A percentile compares a stretch with the other conserved stretches of the same genome.
Evolutionary conservation across 2,113 vertebrate genomes (phyloP).

Genomic region (Marmota monax): DNA sequence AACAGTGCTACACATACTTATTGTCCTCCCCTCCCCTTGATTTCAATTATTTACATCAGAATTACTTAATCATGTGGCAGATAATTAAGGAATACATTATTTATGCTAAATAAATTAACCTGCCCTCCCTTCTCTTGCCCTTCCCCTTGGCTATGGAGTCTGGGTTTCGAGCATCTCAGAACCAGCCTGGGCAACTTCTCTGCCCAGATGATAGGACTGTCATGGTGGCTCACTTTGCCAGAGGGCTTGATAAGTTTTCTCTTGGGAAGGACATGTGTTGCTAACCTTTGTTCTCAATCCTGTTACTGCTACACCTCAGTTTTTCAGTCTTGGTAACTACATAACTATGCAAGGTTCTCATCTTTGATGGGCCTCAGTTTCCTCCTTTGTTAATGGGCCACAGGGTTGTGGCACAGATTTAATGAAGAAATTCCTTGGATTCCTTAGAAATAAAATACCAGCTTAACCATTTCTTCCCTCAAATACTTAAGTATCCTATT

Average conservation of each 20-base stretch:
- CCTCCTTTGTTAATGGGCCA: not conserved
- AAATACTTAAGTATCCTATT: not conserved
- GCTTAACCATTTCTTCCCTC: not conserved
- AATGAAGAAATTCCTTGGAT: not conserved
- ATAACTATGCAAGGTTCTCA: not conserved
- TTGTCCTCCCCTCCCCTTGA: slow-evolving; percentile 64
- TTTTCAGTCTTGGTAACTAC: not conserved
- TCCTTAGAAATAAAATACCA: slow-evolving; percentile 14
- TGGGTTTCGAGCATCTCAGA: not conserved
- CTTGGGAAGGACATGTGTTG: no score
- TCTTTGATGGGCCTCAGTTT: not conserved
- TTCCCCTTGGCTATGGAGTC: slow-evolving; percentile 39
- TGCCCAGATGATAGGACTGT: rapidly evolving
- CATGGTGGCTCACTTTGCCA: not conserved
- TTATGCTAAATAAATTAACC: slow-evolving; percentile 82
- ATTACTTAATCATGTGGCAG: slow-evolving; percentile 83
- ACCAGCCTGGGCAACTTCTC: not conserved
- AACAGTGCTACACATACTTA: not conserved
- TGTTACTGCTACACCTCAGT: not conserved
- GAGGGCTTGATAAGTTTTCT: not conserved
- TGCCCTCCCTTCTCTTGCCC: slow-evolving; percentile 24
- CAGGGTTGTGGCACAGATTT: not conserved
- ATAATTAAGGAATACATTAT: slow-evolving; percentile 85
- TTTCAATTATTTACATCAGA: slow-evolving; percentile 84
- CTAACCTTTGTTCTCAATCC: not conserved